Base-by-base conservation (phyloP, 1,140 invertebrate genomes). In the Pogonomyrmex californicus region DNA sequence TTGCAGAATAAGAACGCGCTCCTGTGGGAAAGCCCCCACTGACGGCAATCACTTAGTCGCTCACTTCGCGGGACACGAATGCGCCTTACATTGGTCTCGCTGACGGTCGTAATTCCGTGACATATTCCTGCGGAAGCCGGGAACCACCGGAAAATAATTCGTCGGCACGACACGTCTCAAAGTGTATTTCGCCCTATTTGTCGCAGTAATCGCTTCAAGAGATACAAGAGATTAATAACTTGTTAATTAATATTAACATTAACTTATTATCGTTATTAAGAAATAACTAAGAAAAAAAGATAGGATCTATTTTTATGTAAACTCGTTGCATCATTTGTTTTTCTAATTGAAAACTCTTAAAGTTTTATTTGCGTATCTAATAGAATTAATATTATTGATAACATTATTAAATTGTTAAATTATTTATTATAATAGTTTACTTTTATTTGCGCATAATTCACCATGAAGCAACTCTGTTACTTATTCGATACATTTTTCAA, bases 1-100 rank as follows among this genome's bases (percentile, higher is more conserved):
- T 93, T 91, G 87, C 49, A 88, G 90, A 93, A 92, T 92, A 93
- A 93, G 90, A 92, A 92, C 90, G 91, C 87, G 81, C 88, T 90
- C 86, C 88, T 63, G 87, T 76, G 73, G 86, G 70, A 89, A 89
- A 91, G 86, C 73, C 86, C 63, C 90, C 76, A 47, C 62, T 79
- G 79, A 51, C 68, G 68, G 79, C 79, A 76, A 89, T 88, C 76
- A 77, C 88, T 88, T 89, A 88, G 88, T 79, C 70, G 82, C 66
- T 81, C 75, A 49, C 73, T 78, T 38, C n/a, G 51, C 51, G 33
- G 36, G 30, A 58, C 70, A 76, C 77, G 82, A 89, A 88, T 75
- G 68, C 85, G 54, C 47, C 36, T 88, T 68, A 70, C 56, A 77
- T 73, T 73, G 83, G 86, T 85, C 76, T 78, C 62, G 58, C 56